Evolutionary conservation across 2,113 vertebrate species (phyloP).

Genomic region (Agapornis roseicollis): DNA sequence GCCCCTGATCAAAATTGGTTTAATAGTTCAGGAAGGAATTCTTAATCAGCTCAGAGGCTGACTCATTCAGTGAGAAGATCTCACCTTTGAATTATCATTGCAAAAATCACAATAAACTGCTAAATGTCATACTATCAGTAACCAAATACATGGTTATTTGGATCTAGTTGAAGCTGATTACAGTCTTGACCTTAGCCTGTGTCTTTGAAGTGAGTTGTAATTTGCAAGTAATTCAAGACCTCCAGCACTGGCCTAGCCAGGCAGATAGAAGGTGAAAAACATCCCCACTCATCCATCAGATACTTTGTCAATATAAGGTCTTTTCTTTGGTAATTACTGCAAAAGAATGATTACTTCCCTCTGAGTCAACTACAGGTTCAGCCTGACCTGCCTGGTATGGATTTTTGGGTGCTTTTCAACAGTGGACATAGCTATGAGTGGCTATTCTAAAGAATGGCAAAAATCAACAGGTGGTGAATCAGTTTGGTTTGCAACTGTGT

Average conservation of each 20-base stretch:
- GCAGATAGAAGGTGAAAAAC: background rate
- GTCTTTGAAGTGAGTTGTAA: constrained; percentile 1
- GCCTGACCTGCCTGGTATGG: background rate
- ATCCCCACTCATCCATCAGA: background rate
- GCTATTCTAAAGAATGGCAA: background rate
- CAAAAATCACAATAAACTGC: background rate
- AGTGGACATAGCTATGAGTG: background rate
- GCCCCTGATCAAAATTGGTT: background rate
- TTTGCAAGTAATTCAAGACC: background rate
- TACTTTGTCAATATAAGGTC: background rate
- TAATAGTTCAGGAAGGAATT: background rate
- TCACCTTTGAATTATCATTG: background rate
- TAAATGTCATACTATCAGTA: background rate
- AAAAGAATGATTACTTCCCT: background rate
- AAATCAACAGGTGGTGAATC: background rate
- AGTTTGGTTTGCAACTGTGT: background rate
- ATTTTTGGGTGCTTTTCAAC: background rate
- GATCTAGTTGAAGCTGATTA: background rate
- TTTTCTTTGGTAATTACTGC: background rate
- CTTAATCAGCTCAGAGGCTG: background rate
- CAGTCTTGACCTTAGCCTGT: background rate
- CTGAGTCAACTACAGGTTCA: background rate
- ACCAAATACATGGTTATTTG: background rate
- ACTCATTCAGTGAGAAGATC: background rate
- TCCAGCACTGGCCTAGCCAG: background rate